Percentiles rank a stretch among this genome's conserved stretches.
These are phyloP conservation scores for Orchestia grillus DNA, from an alignment of 1,140 invertebrate species.

Conservation along the genomic window DNA sequence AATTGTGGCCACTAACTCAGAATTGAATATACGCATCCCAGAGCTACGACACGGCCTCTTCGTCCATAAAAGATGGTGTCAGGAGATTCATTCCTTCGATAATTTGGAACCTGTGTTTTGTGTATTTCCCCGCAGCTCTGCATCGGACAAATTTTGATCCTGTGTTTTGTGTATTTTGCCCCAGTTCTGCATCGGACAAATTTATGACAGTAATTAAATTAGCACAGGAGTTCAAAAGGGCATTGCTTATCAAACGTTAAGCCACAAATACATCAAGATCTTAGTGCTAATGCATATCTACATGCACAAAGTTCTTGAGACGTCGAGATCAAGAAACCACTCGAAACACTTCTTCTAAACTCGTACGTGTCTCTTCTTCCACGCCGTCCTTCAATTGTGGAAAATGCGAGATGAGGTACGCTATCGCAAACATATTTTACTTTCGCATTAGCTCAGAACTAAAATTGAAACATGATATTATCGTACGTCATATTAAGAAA, in stretches of 20 bases:
- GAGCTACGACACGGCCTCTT: neutral
- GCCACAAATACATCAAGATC: neutral
- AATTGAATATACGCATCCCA: slow-evolving; percentile 38
- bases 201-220: neutral
- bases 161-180: neutral
- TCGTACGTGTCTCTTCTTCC: too few species aligned
- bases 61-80: neutral
- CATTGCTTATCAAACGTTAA: neutral
- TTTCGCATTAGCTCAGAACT: too few species aligned
- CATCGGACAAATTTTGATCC: neutral
- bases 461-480: too few species aligned
- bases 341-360: too few species aligned
- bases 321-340: too few species aligned
- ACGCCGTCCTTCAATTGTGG: too few species aligned
- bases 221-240: neutral
- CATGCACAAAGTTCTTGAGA: too few species aligned
- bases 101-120: neutral
- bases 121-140: neutral
- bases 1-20: slow-evolving; percentile 29
- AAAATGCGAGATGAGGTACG: too few species aligned
- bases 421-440: too few species aligned
- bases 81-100: neutral
- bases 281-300: too few species aligned
- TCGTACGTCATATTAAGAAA: too few species aligned
- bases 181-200: neutral